Percentiles rank a stretch among this genome's conserved stretches.
Conservation (phyloP, 2,888 invertebrate species). For the Apodemia hepburni region DNA sequence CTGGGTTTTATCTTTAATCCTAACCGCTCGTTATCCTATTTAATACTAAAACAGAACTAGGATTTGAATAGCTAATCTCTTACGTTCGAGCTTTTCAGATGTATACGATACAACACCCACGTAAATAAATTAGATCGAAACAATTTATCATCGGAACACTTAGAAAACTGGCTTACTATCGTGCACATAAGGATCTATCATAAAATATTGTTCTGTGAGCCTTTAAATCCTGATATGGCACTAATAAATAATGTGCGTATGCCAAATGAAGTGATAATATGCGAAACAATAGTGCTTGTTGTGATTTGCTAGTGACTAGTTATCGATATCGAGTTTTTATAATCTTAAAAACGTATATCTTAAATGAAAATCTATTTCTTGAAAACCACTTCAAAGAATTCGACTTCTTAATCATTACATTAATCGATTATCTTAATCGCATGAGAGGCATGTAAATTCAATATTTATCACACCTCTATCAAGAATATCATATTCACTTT, state of each 20-base stretch:
- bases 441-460: too few species aligned
- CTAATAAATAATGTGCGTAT: slow-evolving; percentile 59
- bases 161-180: slow-evolving; percentile 44
- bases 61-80: slow-evolving; percentile 10
- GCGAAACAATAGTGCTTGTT: slow-evolving; percentile 49
- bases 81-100: slow-evolving; percentile 12
- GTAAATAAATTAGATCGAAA: slow-evolving; percentile 35
- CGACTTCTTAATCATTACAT: too few species aligned
- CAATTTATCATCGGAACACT: slow-evolving; percentile 45
- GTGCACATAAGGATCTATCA: slow-evolving; percentile 33
- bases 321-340: slow-evolving; percentile 15
- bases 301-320: slow-evolving; percentile 43
- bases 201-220: slow-evolving; percentile 40
- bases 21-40: slow-evolving; percentile 6
- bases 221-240: slow-evolving; percentile 58
- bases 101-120: slow-evolving; percentile 30
- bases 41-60: slow-evolving; percentile 5
- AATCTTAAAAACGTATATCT: not conserved
- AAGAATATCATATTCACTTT: too few species aligned
- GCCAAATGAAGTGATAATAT: slow-evolving; percentile 68
- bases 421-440: too few species aligned
- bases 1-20: not conserved
- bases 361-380: too few species aligned
- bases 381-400: too few species aligned
- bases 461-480: too few species aligned